Percentiles rank a stretch among this genome's conserved stretches.
These are phyloP conservation scores for Carcharodon carcharias DNA, from an alignment of 2,797 vertebrate genomes.

Conservation along the genomic window DNA sequence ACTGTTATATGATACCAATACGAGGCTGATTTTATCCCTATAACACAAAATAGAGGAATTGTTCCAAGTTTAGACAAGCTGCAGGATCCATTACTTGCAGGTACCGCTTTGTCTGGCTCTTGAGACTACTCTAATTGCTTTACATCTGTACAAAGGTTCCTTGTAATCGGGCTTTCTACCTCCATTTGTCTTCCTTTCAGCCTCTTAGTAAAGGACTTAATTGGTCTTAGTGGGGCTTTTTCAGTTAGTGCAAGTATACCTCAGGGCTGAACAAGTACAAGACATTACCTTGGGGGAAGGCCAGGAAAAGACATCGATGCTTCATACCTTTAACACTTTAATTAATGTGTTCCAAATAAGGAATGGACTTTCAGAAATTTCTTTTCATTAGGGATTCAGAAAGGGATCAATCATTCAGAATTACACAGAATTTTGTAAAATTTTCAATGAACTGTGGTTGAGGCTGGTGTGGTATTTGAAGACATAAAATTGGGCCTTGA, in stretches of 20 bases:
- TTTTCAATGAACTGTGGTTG: constrained; percentile 53
- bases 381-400: constrained; percentile 61
- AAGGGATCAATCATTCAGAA: constrained; percentile 62
- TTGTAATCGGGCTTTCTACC: constrained; percentile 95
- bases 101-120: constrained; percentile 76
- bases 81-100: constrained; percentile 81
- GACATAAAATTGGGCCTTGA: constrained; percentile 68
- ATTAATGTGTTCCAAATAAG: constrained; percentile 86
- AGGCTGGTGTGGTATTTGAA: constrained; percentile 53
- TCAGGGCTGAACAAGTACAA: constrained; percentile 72
- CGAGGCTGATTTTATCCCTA: constrained; percentile 73
- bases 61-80: constrained; percentile 84
- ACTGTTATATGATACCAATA: constrained; percentile 87
- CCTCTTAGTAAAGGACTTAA: constrained; percentile 92
- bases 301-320: constrained; percentile 78
- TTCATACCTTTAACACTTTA: constrained; percentile 87
- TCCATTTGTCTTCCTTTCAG: constrained; percentile 98
- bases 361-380: constrained; percentile 62
- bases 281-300: constrained; percentile 64
- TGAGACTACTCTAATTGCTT: constrained; percentile 96
- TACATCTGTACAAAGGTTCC: constrained; percentile 99
- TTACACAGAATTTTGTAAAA: constrained; percentile 65
- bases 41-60: constrained; percentile 74
- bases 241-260: constrained; percentile 69
- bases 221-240: constrained; percentile 97